Percentiles rank a stretch among this genome's conserved stretches.
phyloP scores from a whole-genome alignment of 2,888 invertebrate species.

The Clostera curtula region DNA sequence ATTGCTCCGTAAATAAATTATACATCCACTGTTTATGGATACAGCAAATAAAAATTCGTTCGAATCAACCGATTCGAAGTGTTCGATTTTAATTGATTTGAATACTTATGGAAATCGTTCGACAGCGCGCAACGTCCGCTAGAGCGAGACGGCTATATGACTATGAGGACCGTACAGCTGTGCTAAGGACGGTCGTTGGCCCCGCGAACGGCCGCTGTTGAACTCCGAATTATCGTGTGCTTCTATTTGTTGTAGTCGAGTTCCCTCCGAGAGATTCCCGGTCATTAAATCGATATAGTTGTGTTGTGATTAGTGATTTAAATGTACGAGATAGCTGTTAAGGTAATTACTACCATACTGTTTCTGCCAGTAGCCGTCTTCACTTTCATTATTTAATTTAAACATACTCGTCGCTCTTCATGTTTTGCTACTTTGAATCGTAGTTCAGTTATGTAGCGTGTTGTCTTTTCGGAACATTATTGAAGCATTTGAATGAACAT shows the following conservation, averaged over 20 bases:
- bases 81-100: conserved; percentile 32
- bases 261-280: conserved; percentile 23
- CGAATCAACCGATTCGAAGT: conserved; percentile 17
- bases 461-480: no score
- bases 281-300: conserved; percentile 28
- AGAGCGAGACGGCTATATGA: conserved; percentile 48
- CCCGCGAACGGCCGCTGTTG: conserved; percentile 65
- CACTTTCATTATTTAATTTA: no score
- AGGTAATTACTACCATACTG: conserved; percentile 21
- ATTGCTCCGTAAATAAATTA: conserved; percentile 21
- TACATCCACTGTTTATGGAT: conserved; percentile 16
- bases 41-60: conserved; percentile 21
- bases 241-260: conserved; percentile 38
- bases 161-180: conserved; percentile 53
- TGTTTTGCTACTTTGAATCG: no score
- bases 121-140: conserved; percentile 43
- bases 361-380: no score
- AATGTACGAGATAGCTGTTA: conserved; percentile 14
- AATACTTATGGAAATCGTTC: conserved; percentile 31
- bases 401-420: no score
- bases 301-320: conserved; percentile 18
- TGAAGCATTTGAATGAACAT: no score
- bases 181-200: conserved; percentile 74
- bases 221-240: conserved; percentile 66
- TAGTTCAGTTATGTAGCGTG: no score